A percentile compares a stretch with the other conserved stretches of the same genome.
Evolutionary conservation across 2,113 vertebrate species (phyloP).

Genomic region (Paramormyrops kingsleyae): DNA sequence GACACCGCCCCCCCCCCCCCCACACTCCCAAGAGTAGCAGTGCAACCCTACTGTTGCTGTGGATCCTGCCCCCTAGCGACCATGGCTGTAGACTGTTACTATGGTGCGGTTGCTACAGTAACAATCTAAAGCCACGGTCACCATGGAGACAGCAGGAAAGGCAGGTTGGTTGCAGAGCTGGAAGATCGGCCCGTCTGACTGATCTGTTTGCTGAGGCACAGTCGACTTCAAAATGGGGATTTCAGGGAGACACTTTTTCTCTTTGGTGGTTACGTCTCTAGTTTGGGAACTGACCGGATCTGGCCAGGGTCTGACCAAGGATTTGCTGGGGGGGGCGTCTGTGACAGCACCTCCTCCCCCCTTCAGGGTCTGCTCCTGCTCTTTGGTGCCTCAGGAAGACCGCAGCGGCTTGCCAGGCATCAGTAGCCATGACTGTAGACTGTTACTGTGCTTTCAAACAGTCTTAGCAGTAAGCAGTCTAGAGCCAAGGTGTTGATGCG

Average conservation of each 20-base stretch:
- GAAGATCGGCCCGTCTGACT: slow-evolving; percentile 53
- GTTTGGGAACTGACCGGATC: background rate
- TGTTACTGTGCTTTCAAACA: slow-evolving; percentile 83
- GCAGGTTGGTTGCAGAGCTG: slow-evolving; percentile 72
- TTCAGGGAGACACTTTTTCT: slow-evolving; percentile 41
- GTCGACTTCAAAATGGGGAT: slow-evolving; percentile 50
- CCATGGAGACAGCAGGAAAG: slow-evolving; percentile 68
- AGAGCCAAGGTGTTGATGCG: slow-evolving; percentile 94
- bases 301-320: background rate
- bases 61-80: slow-evolving; percentile 81
- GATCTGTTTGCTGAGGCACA: slow-evolving; percentile 36
- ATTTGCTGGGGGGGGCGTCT: background rate
- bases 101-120: slow-evolving; percentile 80
- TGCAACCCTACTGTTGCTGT: slow-evolving; percentile 25
- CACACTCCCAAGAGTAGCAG: background rate
- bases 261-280: background rate
- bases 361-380: background rate
- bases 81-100: slow-evolving; percentile 99
- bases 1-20: background rate
- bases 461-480: slow-evolving; percentile 95
- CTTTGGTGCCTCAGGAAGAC: background rate
- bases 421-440: slow-evolving; percentile 99
- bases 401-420: slow-evolving; percentile 72
- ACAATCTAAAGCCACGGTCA: slow-evolving; percentile 99
- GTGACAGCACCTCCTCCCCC: background rate